Evolutionary conservation across 2,888 invertebrate genomes (phyloP).

Genomic region (Muschampia plurimacula): DNA sequence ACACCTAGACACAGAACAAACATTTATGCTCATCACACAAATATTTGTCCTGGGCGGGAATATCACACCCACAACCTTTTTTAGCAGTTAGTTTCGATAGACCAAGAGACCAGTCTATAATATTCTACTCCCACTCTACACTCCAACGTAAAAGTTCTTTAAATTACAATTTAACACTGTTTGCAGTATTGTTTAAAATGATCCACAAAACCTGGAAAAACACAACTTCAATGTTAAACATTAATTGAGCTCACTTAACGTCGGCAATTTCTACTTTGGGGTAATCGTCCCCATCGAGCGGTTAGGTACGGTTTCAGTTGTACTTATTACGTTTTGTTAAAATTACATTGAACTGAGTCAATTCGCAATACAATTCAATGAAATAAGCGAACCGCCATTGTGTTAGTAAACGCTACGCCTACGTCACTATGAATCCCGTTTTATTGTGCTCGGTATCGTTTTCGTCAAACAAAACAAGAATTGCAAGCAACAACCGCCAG

Average conservation of each 20-base stretch:
- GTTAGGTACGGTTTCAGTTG: background rate
- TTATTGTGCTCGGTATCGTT: conserved; percentile 52
- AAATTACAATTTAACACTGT: background rate
- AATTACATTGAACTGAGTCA: conserved; percentile 39
- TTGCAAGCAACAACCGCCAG: conserved; percentile 39
- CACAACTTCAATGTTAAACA: background rate
- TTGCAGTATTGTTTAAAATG: background rate
- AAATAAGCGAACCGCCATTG: conserved; percentile 25
- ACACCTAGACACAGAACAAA: too few species aligned
- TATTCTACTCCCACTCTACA: too few species aligned
- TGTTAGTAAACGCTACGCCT: conserved; percentile 42
- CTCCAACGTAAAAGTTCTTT: too few species aligned
- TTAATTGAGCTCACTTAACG: conserved; percentile 20
- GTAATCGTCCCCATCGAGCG: conserved; percentile 30
- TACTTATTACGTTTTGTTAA: conserved; percentile 38
- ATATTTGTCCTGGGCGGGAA: too few species aligned
- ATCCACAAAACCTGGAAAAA: background rate
- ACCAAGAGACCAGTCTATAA: too few species aligned
- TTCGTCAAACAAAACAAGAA: conserved; percentile 46
- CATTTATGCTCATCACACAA: too few species aligned
- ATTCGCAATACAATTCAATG: conserved; percentile 43
- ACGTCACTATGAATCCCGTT: conserved; percentile 45
- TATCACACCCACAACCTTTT: too few species aligned
- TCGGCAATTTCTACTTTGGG: conserved; percentile 31
- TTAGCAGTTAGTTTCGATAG: too few species aligned